Evolutionary conservation across 1,140 invertebrate species (phyloP), one percentile per base, ranked within the genome.

Genomic region (Eupeodes corollae): DNA sequence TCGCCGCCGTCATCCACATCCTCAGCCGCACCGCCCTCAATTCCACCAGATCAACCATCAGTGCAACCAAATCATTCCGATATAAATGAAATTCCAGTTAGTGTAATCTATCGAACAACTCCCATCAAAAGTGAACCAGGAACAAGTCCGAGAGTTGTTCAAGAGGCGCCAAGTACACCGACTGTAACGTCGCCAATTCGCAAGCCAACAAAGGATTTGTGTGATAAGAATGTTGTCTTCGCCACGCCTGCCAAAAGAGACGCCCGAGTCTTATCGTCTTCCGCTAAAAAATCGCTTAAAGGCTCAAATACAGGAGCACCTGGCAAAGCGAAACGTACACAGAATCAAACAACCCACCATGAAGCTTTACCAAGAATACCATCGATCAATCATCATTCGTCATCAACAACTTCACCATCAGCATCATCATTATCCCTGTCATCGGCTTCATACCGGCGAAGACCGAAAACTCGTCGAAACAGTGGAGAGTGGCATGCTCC

Each of bases 311-410:
- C 3, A 5, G 14, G 14, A 5, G 5, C 12, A 35, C 14, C 14
- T 15, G 12, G 12, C 34, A 35, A 35, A 35, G 16, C 37, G 12
- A 46, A 46, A 19, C 34, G 45, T 13, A 26, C 45, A 26, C 39
- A 46, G n/a, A 46, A 35, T 19, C 46, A 47, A 47, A 40, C 38
- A 9, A 32, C 46, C 8, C 46, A 47, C 19, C 72, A 73, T 42
- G 72, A 74, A 50, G 69, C 70, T 0, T 51, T 74, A 39, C 71
- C 73, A 50, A 70, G 72, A 69, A 74, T 74, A 74, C 62, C 62
- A 2, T 26, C 21, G 21, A 26, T 26, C n/a, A 38, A 37, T 5
- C 42, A 44, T 26, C 34, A 46, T 39, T 9, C 42, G 15, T 31
- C 42, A 44, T 32, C 42, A 43, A 37, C 47, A 12, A 13, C 30